Base-by-base conservation (phyloP, 2,888 invertebrate species). In the Eumerus sabulonum region DNA sequence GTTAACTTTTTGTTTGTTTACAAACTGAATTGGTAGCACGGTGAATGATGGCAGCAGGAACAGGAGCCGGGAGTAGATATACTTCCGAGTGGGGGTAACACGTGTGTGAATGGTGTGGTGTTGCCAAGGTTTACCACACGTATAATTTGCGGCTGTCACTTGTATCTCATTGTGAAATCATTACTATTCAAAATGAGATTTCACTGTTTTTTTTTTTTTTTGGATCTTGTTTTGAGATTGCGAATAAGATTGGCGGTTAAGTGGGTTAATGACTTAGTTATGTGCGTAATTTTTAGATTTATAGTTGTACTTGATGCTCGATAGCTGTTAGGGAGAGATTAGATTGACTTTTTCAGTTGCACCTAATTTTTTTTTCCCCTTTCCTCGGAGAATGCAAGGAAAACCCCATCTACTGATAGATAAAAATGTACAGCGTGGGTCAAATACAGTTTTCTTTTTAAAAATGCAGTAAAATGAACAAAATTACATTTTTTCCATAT, bases 111-210 rank as follows among this genome's bases (percentile, higher is more conserved):
- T 27, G 27, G 3, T 27, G 27, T 27, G 27, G 36, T 36, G 38
- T 47, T 7, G 27, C 45, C 45, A 53, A 59, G 60, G 44, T 27
- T 51, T 36, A 38, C 44, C 59, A 60, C 50, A 35, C 16, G 13
- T n/a, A 27, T 3, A 54, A 63, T 48, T 71, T 56, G 62, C 62
- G 56, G 62, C 56, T 54, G 56, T 56, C 71, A 63, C 50, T 71
- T 71, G 19, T 35, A 48, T 56, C 36, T 62, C 48, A 17, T 48
- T 63, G 62, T 48, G 18, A 54, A 62, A 27, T 54, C 47, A 53
- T 27, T 60, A n/a, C 38, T 18, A 54, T 12, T 47, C 27, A 27
- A n/a, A n/a, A n/a, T 7, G 27, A 7, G 2, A 4, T 27, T 27
- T 27, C 7, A 7, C 7, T 27, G 2, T 27, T 27, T 2, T 27